Percentiles rank a stretch among this genome's conserved stretches.
phyloP scores from a whole-genome alignment of 35 echinoderm and acorn worm genomes.

The Amphiura filiformis region DNA sequence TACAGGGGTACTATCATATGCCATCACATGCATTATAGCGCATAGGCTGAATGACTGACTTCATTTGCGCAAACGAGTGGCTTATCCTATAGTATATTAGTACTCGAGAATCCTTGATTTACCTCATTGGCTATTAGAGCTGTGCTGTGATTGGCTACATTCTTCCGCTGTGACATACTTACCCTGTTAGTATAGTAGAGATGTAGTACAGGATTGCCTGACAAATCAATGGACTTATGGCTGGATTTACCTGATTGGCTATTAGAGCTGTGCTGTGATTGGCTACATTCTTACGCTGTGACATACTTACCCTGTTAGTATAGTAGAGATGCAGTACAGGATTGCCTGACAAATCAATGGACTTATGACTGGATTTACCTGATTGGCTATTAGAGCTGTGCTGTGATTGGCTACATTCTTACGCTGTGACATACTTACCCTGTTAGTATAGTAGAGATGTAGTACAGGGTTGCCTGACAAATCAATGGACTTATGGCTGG shows the following conservation, averaged over 20 bases:
- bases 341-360: constrained; percentile 84
- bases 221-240: constrained; percentile 84
- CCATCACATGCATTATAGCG: too few relatives aligned
- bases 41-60: too few relatives aligned
- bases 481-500: constrained; percentile 91
- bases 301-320: constrained; percentile 77
- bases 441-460: constrained; percentile 82
- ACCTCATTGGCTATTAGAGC: not conserved
- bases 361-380: constrained; percentile 74
- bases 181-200: constrained; percentile 88
- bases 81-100: too few relatives aligned
- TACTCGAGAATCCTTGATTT: too few relatives aligned
- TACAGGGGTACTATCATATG: too few relatives aligned
- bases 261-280: not conserved
- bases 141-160: not conserved
- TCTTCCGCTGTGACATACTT: too few relatives aligned
- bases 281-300: too few relatives aligned
- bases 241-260: constrained; percentile 28
- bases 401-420: too few relatives aligned
- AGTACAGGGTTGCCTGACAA: constrained; percentile 77
- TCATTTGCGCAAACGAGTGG: too few relatives aligned
- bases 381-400: not conserved
- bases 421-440: constrained; percentile 59
- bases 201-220: constrained; percentile 71
- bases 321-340: constrained; percentile 73